Base-by-base conservation (phyloP, 2,888 invertebrate species). In the Hybos culiciformis region DNA sequence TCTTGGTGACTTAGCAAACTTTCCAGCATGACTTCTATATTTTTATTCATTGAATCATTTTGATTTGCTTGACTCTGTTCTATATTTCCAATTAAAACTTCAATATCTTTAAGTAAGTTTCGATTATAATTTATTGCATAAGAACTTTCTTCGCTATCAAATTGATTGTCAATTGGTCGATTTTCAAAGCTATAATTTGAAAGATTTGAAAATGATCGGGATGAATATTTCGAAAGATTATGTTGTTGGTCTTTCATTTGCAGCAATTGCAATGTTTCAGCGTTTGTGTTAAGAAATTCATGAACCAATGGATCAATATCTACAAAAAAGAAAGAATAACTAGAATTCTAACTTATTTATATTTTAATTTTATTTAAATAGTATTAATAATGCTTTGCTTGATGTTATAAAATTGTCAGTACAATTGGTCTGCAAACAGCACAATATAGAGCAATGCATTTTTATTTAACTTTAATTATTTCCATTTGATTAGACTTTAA, bases 31-130 rank as follows among this genome's bases (percentile, higher is more conserved):
- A 54, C 57, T 42, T 62, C 62, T 39, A 64, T 60, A 19, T 59
- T 60, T 2, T 58, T 57, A 12, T 63, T 46, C 3, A 61, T 57
- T 18, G 55, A 57, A 29, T 60, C 59, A 39, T 57, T 63, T 44
- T 64, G 61, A 40, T 60, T 64, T 11, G 62, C 59, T 44, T 68
- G 68, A 45, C 61, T 61, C 42, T 62, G 56, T 46, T 68, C 68
- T 59, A 68, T 67, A 33, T 61, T 66, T 3, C 63, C 66, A 38
- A 68, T 68, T 2, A 68, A 57, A 31, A 56, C 61, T 47, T 67
- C 68, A 6, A 68, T 61, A 51, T 68, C 68, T 50, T 59, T 61
- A 3, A 67, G 48, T 2, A 66, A 57, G 45, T 59, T 56, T 40
- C 53, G 53, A 47, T 60, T 59, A 34, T 52, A 40, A 43, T 26